Conservation (phyloP, 2,113 vertebrate species). For the Motacilla tschutschensis region DNA sequence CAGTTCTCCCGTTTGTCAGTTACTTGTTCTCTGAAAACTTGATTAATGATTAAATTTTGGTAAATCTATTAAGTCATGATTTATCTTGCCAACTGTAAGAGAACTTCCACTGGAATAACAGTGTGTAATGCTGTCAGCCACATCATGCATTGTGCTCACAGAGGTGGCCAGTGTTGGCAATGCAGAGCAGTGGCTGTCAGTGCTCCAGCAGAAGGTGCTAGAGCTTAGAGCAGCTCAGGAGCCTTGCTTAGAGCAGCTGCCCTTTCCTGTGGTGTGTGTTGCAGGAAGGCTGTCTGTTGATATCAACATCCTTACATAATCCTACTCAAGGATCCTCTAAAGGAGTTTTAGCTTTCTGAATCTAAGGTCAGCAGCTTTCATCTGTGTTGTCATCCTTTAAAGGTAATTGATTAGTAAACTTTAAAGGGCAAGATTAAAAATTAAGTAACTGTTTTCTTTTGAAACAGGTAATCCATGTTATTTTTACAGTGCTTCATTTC, state of each 20-base stretch:
- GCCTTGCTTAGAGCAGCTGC: background rate
- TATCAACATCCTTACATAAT: background rate
- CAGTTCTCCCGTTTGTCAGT: background rate
- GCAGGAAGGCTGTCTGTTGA: background rate
- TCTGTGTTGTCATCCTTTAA: background rate
- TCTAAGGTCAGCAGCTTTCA: background rate
- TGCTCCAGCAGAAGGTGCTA: background rate
- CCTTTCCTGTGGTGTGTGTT: background rate
- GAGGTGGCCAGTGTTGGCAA: accelerated
- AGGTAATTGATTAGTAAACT: background rate
- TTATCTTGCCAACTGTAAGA: background rate
- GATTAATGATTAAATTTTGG: background rate
- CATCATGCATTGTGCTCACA: accelerated
- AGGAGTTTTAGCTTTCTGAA: background rate
- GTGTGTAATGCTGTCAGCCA: background rate
- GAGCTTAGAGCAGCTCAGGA: background rate
- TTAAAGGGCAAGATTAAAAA: background rate
- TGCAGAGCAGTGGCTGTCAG: background rate
- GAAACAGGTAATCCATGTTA: conserved; percentile 77
- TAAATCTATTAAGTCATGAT: background rate
- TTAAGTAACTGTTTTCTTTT: conserved; percentile 28
- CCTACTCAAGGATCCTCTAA: background rate
- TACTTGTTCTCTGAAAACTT: background rate
- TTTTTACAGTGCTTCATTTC: conserved; percentile 82
- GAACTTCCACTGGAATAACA: background rate